phyloP scores from a whole-genome alignment of 2,113 vertebrate genomes.

The Astatoreochromis straeleni region DNA sequence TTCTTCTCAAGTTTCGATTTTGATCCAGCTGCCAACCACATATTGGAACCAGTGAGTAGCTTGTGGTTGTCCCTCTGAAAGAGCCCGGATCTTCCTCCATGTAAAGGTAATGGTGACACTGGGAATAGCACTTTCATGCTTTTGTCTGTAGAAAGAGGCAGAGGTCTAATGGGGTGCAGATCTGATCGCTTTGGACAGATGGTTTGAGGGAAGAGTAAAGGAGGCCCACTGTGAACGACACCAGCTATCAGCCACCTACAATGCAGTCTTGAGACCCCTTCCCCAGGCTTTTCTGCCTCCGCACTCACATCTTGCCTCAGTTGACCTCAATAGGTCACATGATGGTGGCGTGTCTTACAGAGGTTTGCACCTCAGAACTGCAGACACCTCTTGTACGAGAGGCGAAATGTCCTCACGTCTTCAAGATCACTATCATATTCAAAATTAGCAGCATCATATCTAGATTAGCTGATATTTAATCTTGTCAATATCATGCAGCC shows the following conservation, averaged over 20 bases:
- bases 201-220: not conserved
- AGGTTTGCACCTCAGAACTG: not conserved
- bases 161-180: not conserved
- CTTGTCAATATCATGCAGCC: not conserved
- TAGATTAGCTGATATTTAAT: not conserved
- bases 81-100: not conserved
- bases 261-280: not conserved
- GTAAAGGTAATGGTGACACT: not conserved
- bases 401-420: not conserved
- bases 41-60: not conserved
- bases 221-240: not conserved
- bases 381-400: not conserved
- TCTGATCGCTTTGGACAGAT: not conserved
- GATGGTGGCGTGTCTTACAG: not conserved
- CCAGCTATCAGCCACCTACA: not conserved
- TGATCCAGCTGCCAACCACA: not conserved
- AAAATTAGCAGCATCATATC: not conserved
- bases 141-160: not conserved
- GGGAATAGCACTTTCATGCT: not conserved
- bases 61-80: not conserved
- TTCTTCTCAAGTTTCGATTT: not conserved
- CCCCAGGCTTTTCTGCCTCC: not conserved
- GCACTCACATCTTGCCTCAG: not conserved
- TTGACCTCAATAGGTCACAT: not conserved
- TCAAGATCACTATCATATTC: not conserved